These are phyloP conservation scores for Periophthalmus modestus DNA, from an alignment of 2,113 vertebrate genomes.

Conservation along the genomic window DNA sequence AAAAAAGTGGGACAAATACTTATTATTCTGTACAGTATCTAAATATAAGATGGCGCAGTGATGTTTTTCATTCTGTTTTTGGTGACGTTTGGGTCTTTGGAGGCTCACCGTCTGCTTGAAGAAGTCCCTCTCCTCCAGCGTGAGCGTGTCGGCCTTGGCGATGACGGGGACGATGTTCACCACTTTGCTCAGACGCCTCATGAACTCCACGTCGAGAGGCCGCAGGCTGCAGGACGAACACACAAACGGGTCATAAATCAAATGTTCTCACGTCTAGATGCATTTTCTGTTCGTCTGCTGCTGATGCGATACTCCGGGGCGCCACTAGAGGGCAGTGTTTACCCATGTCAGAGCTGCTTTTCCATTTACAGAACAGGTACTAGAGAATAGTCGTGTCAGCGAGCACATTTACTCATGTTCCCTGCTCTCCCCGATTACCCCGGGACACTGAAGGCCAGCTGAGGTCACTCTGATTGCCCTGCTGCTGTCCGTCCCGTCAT, in stretches of 20 bases:
- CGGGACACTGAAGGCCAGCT: background rate
- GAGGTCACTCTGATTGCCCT: too few species aligned
- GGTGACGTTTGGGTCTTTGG: too few species aligned
- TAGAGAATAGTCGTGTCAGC: background rate
- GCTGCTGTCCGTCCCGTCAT: background rate
- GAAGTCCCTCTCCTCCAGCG: constrained; percentile 92
- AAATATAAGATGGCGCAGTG: too few species aligned
- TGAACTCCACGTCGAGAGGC: constrained; percentile 95
- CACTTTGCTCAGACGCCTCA: constrained; percentile 96
- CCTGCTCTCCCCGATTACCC: background rate
- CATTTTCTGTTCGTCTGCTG: background rate
- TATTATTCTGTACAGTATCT: too few species aligned
- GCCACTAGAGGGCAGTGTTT: background rate
- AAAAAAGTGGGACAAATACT: too few species aligned
- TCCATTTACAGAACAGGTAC: background rate
- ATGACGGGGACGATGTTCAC: constrained; percentile 98
- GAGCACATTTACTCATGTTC: background rate
- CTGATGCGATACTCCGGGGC: background rate
- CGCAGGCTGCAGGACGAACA: constrained; percentile 79
- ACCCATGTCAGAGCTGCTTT: background rate
- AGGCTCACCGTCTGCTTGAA: constrained; percentile 90
- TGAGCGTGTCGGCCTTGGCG: constrained; percentile 94
- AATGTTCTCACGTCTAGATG: background rate
- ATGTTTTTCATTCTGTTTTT: too few species aligned
- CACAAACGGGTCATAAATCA: background rate